Conservation (phyloP, 1,140 invertebrate species). For the Macrobrachium rosenbergii region DNA sequence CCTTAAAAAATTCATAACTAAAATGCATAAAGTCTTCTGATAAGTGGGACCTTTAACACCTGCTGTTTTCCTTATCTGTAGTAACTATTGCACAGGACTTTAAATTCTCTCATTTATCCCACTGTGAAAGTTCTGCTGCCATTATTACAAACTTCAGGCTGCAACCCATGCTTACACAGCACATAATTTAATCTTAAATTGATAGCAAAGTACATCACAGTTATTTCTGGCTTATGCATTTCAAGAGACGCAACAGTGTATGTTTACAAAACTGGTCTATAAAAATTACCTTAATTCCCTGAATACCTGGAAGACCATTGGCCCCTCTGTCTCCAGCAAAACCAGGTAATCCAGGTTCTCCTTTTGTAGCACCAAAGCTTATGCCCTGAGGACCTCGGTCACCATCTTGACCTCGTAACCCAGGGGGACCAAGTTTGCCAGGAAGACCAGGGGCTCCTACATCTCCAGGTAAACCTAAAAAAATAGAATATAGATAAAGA, state of each 20-base stretch:
- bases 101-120: too few relatives aligned
- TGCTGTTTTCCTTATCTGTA: too few relatives aligned
- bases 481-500: background rate
- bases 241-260: background rate
- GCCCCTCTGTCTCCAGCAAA: background rate
- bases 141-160: too few relatives aligned
- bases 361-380: conserved; percentile 33
- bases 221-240: background rate
- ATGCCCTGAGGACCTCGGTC: conserved; percentile 31
- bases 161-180: too few relatives aligned
- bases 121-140: too few relatives aligned
- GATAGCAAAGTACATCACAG: background rate
- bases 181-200: background rate
- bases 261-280: background rate
- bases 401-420: conserved; percentile 21
- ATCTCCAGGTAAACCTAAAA: conserved; percentile 37
- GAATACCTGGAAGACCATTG: conserved; percentile 36
- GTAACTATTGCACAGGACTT: too few relatives aligned
- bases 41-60: too few relatives aligned
- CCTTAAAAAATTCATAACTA: too few relatives aligned
- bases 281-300: conserved; percentile 37
- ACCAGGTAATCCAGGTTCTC: conserved; percentile 30
- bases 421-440: conserved; percentile 11
- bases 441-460: background rate
- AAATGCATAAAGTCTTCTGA: too few relatives aligned